phyloP scores from a whole-genome alignment of 23 tunicate species.

The Botrylloides violaceus region DNA sequence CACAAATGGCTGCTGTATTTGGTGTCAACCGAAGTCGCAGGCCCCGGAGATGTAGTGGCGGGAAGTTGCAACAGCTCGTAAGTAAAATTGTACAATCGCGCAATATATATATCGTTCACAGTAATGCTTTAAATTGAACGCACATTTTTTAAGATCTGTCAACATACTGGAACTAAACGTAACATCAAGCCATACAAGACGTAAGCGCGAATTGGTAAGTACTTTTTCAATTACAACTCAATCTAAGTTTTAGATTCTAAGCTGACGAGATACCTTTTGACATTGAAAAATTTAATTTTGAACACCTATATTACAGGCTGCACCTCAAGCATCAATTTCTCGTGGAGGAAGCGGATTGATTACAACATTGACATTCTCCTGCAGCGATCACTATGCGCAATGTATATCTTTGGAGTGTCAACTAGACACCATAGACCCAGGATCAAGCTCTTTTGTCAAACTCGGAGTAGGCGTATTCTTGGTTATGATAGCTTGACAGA shows the following conservation, averaged over 20 bases:
- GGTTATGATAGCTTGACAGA: too few relatives aligned
- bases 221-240: too few relatives aligned
- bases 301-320: neutral
- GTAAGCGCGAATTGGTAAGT: too few relatives aligned
- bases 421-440: neutral
- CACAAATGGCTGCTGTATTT: constrained; percentile 83
- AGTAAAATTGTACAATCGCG: too few relatives aligned
- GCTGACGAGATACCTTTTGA: too few relatives aligned
- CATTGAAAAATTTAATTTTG: too few relatives aligned
- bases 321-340: neutral
- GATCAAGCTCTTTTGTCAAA: neutral
- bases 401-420: neutral
- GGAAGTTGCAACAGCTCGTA: constrained; percentile 35
- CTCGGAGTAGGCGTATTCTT: neutral
- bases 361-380: neutral
- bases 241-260: too few relatives aligned
- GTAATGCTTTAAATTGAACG: too few relatives aligned
- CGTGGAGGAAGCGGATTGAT: neutral
- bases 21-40: constrained; percentile 44
- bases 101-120: too few relatives aligned
- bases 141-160: too few relatives aligned
- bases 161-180: too few relatives aligned
- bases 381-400: neutral
- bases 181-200: too few relatives aligned
- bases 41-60: constrained; percentile 26